phyloP scores from a whole-genome alignment of 2,888 invertebrate species.

The Archips xylosteana region DNA sequence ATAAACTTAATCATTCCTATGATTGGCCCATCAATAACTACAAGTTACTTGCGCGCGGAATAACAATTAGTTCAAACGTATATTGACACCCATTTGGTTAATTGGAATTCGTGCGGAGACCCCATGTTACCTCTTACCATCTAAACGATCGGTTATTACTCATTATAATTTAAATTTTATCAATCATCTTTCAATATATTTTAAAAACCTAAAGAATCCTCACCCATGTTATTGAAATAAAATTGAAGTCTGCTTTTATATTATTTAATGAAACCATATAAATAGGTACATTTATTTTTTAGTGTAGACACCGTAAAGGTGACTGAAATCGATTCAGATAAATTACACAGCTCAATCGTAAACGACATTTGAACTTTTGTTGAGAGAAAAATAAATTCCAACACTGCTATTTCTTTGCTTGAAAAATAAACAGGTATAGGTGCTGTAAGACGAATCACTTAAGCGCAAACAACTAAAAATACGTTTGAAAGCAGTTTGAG shows the following conservation, averaged over 20 bases:
- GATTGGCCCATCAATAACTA: slow-evolving; percentile 62
- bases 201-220: neutral
- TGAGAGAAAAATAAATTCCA: slow-evolving; percentile 26
- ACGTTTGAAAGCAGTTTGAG: slow-evolving; percentile 67
- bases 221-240: neutral
- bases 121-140: slow-evolving; percentile 53
- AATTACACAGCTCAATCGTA: slow-evolving; percentile 12
- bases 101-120: slow-evolving; percentile 61
- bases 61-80: slow-evolving; percentile 59
- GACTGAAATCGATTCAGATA: slow-evolving; percentile 16
- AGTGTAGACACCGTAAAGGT: slow-evolving; percentile 6
- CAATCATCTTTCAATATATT: slow-evolving; percentile 49
- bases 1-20: slow-evolving; percentile 68
- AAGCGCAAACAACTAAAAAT: slow-evolving; percentile 63
- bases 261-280: neutral
- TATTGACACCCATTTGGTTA: slow-evolving; percentile 62
- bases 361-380: slow-evolving; percentile 23
- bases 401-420: slow-evolving; percentile 22
- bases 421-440: slow-evolving; percentile 51
- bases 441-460: slow-evolving; percentile 59
- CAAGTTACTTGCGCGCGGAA: slow-evolving; percentile 44
- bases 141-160: slow-evolving; percentile 59
- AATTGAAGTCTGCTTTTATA: neutral
- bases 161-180: slow-evolving; percentile 52
- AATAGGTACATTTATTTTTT: neutral